Evolutionary conservation across 2,113 vertebrate species (phyloP).

Genomic region (Physeter macrocephalus): DNA sequence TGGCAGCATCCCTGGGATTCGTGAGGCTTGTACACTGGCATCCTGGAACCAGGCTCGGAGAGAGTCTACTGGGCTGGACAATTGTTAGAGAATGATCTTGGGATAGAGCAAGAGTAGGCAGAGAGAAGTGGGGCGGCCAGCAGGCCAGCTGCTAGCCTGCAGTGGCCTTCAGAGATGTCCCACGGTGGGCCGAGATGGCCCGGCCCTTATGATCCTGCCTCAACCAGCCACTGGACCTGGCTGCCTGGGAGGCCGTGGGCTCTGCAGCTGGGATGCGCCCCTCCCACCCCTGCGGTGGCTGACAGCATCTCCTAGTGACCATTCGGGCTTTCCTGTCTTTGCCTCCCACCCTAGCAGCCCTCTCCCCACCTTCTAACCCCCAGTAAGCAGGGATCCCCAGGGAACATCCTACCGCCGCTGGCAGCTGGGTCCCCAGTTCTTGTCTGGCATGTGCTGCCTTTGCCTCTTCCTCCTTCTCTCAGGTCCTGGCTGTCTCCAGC

Average conservation of each 20-base stretch:
- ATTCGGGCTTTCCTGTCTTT: background rate
- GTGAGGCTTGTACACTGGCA: rapidly evolving
- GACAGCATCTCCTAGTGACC: background rate
- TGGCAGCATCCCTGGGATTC: background rate
- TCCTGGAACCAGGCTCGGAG: background rate
- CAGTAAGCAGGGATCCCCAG: background rate
- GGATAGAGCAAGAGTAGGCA: too few species aligned
- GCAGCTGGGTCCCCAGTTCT: too few species aligned
- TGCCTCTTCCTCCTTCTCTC: background rate
- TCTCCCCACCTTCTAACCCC: background rate
- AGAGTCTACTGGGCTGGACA: background rate
- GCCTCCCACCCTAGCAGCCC: background rate
- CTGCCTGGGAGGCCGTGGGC: background rate
- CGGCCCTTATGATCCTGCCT: background rate
- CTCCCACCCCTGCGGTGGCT: background rate
- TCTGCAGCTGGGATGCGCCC: background rate
- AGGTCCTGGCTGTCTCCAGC: background rate
- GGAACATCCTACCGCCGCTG: rapidly evolving
- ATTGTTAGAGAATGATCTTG: too few species aligned
- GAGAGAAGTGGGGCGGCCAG: background rate
- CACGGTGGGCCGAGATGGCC: rapidly evolving
- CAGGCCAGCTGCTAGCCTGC: background rate
- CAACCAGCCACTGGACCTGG: background rate
- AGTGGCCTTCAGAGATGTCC: background rate
- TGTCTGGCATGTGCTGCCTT: background rate